These are phyloP conservation scores for Aleiodes sp. DNA, from an alignment of 1,140 invertebrate genomes.

Conservation along the genomic window DNA sequence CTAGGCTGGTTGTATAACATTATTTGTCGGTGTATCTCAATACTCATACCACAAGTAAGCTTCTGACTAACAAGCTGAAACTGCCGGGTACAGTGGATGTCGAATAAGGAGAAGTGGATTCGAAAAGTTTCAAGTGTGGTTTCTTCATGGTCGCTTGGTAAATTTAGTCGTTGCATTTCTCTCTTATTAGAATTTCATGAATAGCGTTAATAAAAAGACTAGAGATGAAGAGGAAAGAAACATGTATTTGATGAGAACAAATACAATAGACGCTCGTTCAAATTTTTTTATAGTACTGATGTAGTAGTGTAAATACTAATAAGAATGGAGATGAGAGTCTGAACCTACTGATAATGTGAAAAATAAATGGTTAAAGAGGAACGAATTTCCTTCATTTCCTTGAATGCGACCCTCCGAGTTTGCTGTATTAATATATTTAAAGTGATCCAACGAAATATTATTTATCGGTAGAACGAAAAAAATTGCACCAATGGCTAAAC, in stretches of 20 bases:
- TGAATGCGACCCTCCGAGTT: too few species aligned
- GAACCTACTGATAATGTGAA: too few species aligned
- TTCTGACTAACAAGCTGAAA: not conserved
- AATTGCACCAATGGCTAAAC: too few species aligned
- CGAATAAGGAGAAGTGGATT: slow-evolving; percentile 14
- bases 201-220: not conserved
- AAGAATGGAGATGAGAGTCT: too few species aligned
- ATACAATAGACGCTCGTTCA: too few species aligned
- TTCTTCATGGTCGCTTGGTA: not conserved
- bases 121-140: slow-evolving; percentile 10
- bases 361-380: too few species aligned
- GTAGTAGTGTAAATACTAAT: too few species aligned
- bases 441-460: too few species aligned
- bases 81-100: not conserved
- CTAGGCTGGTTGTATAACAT: not conserved
- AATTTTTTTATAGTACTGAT: too few species aligned
- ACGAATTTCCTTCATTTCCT: too few species aligned
- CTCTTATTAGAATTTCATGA: slow-evolving; percentile 2
- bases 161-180: not conserved
- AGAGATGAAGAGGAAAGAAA: not conserved
- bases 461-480: too few species aligned
- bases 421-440: too few species aligned
- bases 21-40: not conserved
- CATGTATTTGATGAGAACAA: not conserved
- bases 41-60: not conserved